Evolutionary conservation across 2,888 invertebrate genomes (phyloP).

Genomic region (Noctua pronuba): DNA sequence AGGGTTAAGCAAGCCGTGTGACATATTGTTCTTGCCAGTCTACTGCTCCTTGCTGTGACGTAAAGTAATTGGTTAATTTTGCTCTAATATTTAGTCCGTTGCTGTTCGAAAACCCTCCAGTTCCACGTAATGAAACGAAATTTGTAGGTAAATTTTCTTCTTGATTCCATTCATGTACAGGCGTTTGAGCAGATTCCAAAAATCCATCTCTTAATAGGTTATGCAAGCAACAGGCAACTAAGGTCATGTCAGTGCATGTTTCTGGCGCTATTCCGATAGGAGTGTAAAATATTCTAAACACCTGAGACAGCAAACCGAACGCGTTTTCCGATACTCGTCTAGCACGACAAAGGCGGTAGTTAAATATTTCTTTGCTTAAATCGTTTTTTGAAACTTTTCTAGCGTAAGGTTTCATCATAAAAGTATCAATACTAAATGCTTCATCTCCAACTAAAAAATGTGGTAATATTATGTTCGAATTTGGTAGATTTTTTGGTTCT

Average conservation of each 20-base stretch:
- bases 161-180: background rate
- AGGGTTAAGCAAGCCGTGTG: background rate
- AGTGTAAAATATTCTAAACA: slow-evolving; percentile 63
- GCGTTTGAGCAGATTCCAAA: slow-evolving; percentile 7
- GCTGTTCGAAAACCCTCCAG: background rate
- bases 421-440: slow-evolving; percentile 51
- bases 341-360: slow-evolving; percentile 44
- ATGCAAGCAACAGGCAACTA: slow-evolving; percentile 59
- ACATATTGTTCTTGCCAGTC: background rate
- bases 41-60: slow-evolving; percentile 8
- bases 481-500: slow-evolving; percentile 49
- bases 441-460: slow-evolving; percentile 53
- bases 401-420: slow-evolving; percentile 55
- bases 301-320: slow-evolving; percentile 57
- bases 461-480: slow-evolving; percentile 48
- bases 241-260: slow-evolving; percentile 54
- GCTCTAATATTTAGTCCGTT: slow-evolving; percentile 6
- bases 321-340: slow-evolving; percentile 57
- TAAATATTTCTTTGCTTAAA: slow-evolving; percentile 50
- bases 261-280: slow-evolving; percentile 60
- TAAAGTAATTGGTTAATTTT: slow-evolving; percentile 8
- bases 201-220: slow-evolving; percentile 55
- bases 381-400: slow-evolving; percentile 46
- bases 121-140: too few species aligned
- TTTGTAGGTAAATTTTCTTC: background rate